phyloP scores from a whole-genome alignment of 2,113 vertebrate species.

The Pycnonotus jocosus region DNA sequence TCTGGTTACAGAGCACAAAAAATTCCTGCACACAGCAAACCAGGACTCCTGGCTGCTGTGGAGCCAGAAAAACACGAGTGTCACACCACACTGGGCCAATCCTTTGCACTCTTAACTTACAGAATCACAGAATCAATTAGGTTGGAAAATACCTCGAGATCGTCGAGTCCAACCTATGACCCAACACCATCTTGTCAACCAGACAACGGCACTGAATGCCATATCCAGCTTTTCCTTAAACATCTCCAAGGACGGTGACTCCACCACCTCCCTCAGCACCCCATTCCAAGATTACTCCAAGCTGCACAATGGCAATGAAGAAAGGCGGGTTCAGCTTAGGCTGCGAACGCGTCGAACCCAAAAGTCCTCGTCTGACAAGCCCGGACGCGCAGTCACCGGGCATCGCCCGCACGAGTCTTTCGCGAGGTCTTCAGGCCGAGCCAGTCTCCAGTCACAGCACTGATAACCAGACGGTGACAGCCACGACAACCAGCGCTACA shows the following conservation, averaged over 20 bases:
- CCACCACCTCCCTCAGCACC: not conserved
- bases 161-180: not conserved
- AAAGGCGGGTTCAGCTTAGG: not conserved
- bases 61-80: not conserved
- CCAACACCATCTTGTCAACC: not conserved
- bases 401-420: fast-evolving
- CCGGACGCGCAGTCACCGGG: fast-evolving
- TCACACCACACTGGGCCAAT: fast-evolving
- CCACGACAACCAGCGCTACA: fast-evolving
- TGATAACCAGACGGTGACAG: not conserved
- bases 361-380: fast-evolving
- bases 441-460: fast-evolving
- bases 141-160: not conserved
- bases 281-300: not conserved
- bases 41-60: not conserved
- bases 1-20: fast-evolving
- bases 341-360: fast-evolving
- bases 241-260: not conserved
- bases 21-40: not conserved
- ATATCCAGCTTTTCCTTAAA: not conserved
- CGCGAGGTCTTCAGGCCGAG: fast-evolving
- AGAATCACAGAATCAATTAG: not conserved
- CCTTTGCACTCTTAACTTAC: not conserved
- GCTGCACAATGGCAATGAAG: not conserved
- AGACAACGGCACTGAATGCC: not conserved